Evolutionary conservation across 1,140 invertebrate species (phyloP), one percentile per base, ranked within the genome.

Genomic region (Temnothorax longispinosus): DNA sequence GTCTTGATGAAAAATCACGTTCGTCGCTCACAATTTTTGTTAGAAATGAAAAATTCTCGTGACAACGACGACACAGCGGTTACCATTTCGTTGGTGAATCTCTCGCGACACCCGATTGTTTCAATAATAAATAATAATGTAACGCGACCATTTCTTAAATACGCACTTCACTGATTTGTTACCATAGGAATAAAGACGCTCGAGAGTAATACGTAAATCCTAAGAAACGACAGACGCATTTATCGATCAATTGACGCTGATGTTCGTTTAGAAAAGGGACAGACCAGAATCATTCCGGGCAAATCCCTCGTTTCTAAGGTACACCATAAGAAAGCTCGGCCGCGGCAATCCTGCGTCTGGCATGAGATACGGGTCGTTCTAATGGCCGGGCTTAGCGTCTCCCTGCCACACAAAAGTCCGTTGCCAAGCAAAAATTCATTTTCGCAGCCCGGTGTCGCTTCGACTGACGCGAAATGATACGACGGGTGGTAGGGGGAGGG

Each of bases 361-460:
- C 56, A 60, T 75, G 69, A 74, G 80, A 62, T 60, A 74, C 69
- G 80, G 69, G 32, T 75, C 69, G 54, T 69, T 32, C 54, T 84
- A 84, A 84, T 84, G 80, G 69, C 54, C 80, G 52, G 52, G 56
- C 54, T 84, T 84, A 75, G 41, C 67, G 41, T 81, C 65, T 69
- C 67, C 18, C 18, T 60, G 54, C 15, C 41, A 3, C 54, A 60
- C 69, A 75, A 84, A 84, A 75, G 44, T 74, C 54, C 69, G 69
- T 84, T 74, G 54, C 52, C 54, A 41, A 60, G 80, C 80, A 74
- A 75, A 69, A 86, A 86, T 86, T 86, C 85, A 52, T 82, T 82
- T 69, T 84, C 69, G 27, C 80, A 56, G 80, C 27, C 41, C 3
- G 41, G 18, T 47, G 67, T 72, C 67, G 54, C 13, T 56, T 18